These are phyloP conservation scores for Xiphydria camelus DNA, from an alignment of 2,888 invertebrate genomes.

Conservation along the genomic window DNA sequence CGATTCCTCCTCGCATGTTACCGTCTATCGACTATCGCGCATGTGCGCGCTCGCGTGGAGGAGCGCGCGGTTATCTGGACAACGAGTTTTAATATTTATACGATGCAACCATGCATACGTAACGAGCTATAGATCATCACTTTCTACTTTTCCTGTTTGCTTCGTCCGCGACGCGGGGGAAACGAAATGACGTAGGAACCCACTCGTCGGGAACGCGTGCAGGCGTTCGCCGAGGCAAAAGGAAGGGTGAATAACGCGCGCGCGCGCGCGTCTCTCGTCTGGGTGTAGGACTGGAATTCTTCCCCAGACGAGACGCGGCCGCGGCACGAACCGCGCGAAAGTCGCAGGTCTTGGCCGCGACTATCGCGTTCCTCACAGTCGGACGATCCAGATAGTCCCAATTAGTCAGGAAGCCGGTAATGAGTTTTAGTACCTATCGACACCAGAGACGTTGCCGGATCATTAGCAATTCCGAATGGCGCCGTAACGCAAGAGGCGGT, in stretches of 20 bases:
- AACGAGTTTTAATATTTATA: constrained; percentile 30
- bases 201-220: constrained; percentile 22
- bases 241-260: constrained; percentile 8
- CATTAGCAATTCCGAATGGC: constrained; percentile 48
- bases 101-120: constrained; percentile 45
- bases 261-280: neutral
- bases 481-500: constrained; percentile 22
- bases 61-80: constrained; percentile 1
- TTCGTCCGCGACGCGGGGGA: constrained; percentile 27
- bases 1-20: too few relatives aligned
- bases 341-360: neutral
- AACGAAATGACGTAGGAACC: constrained; percentile 21
- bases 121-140: constrained; percentile 45
- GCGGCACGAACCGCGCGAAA: too few relatives aligned
- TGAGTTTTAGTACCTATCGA: constrained; percentile 39
- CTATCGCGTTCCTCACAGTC: neutral
- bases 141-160: constrained; percentile 28
- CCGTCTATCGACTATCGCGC: too few relatives aligned
- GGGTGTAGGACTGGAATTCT: neutral
- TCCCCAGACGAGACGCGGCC: neutral
- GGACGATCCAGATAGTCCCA: constrained; percentile 9
- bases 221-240: constrained; percentile 2
- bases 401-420: constrained; percentile 31
- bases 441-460: constrained; percentile 23
- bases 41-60: too few relatives aligned